Conservation (phyloP, 2,797 vertebrate genomes). For the Clarias laeviceps region DNA sequence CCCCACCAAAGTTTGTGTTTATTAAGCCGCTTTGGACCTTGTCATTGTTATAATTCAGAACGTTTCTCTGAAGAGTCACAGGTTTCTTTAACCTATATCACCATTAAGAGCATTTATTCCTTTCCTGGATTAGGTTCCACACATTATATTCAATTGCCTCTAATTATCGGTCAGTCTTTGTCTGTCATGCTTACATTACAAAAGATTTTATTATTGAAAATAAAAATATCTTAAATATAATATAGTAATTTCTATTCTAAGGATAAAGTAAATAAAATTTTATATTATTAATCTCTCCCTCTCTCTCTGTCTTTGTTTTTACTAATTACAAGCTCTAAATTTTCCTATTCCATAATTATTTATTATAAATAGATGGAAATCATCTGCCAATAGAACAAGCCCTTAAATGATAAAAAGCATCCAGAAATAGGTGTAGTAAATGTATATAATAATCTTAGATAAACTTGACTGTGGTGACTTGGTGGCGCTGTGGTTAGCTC, state of each 20-base stretch:
- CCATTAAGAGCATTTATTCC: background rate
- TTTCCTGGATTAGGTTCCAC: background rate
- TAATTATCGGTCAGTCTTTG: background rate
- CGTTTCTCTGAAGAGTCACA: background rate
- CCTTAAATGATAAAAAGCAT: no score
- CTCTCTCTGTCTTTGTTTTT: background rate
- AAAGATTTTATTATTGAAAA: background rate
- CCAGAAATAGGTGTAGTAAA: no score
- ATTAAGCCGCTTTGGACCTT: slow-evolving; percentile 25
- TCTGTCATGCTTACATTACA: background rate
- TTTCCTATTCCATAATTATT: background rate
- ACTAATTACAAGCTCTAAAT: background rate
- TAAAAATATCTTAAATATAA: background rate
- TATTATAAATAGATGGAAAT: background rate
- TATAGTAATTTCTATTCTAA: background rate
- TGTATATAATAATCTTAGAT: background rate
- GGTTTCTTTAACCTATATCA: background rate
- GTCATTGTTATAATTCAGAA: slow-evolving; percentile 2
- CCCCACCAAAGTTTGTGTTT: slow-evolving; percentile 29
- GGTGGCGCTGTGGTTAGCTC: no score
- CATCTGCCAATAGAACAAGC: no score
- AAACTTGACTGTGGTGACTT: background rate
- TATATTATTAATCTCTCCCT: background rate
- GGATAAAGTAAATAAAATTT: background rate
- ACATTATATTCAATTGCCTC: background rate